Evolutionary conservation across 2,797 vertebrate species (phyloP).

Genomic region (Cryptoprocta ferox): DNA sequence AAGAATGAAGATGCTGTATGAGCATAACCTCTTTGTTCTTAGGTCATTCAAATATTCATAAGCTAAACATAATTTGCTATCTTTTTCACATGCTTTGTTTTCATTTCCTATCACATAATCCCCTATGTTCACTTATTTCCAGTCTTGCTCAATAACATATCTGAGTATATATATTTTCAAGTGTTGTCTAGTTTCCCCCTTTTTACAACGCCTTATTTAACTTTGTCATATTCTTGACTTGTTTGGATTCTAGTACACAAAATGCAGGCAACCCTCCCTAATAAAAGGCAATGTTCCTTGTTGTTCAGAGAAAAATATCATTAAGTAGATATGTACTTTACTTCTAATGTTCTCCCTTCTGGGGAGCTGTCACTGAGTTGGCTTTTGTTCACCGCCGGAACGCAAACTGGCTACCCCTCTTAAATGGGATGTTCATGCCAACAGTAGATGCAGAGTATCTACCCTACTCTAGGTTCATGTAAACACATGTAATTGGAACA

Average conservation of each 20-base stretch:
- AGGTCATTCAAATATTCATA: neutral
- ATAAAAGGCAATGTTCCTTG: neutral
- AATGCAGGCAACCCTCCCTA: neutral
- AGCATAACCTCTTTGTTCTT: neutral
- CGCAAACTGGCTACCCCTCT: neutral
- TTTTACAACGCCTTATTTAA: slow-evolving; percentile 43
- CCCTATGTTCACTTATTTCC: neutral
- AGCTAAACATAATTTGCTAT: neutral
- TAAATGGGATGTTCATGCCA: neutral
- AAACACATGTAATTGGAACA: neutral
- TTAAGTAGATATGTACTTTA: slow-evolving; percentile 6
- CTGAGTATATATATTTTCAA: slow-evolving; percentile 7
- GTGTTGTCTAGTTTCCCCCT: neutral
- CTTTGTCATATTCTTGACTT: neutral
- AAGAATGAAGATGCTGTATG: neutral
- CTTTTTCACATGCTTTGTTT: neutral
- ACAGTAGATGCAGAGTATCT: neutral
- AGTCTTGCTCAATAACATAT: slow-evolving; percentile 17
- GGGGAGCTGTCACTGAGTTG: neutral
- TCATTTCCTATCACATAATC: slow-evolving; percentile 15
- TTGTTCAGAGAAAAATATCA: slow-evolving; percentile 20
- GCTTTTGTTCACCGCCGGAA: neutral
- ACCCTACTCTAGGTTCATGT: neutral
- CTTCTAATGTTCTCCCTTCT: neutral
- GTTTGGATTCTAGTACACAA: neutral